phyloP scores from a whole-genome alignment of 2,888 invertebrate genomes.

The Drosophila kuntzei region DNA sequence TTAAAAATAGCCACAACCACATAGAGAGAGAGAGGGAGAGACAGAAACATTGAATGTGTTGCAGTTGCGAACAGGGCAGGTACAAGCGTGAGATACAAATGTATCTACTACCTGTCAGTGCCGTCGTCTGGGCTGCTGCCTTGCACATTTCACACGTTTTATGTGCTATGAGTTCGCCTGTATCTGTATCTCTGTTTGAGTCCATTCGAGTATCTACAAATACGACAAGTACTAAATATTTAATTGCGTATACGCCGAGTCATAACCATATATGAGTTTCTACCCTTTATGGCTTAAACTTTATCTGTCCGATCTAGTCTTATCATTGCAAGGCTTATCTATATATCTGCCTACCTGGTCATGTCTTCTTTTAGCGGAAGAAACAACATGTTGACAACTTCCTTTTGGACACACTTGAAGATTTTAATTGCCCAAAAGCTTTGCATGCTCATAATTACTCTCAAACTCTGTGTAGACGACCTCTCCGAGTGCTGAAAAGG shows the following conservation, averaged over 20 bases:
- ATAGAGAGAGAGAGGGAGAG: not conserved
- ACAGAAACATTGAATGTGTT: not conserved
- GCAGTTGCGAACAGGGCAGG: slow-evolving; percentile 34
- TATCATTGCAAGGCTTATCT: slow-evolving; percentile 48
- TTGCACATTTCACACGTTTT: slow-evolving; percentile 75
- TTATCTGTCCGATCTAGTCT: slow-evolving; percentile 51
- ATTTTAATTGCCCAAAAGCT: slow-evolving; percentile 63
- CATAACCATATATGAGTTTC: not conserved
- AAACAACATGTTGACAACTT: slow-evolving; percentile 66
- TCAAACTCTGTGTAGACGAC: slow-evolving; percentile 29
- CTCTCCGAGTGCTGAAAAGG: slow-evolving; percentile 13
- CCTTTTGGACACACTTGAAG: slow-evolving; percentile 50
- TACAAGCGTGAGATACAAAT: slow-evolving; percentile 71
- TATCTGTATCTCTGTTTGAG: slow-evolving; percentile 16
- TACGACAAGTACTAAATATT: slow-evolving; percentile 42
- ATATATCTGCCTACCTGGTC: slow-evolving; percentile 14
- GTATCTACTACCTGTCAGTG: slow-evolving; percentile 68
- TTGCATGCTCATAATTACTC: slow-evolving; percentile 44
- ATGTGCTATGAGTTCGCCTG: slow-evolving; percentile 38
- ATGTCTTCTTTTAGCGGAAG: slow-evolving; percentile 37
- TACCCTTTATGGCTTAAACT: slow-evolving; percentile 41
- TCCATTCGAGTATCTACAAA: slow-evolving; percentile 14
- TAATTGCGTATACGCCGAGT: slow-evolving; percentile 47
- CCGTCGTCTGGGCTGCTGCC: slow-evolving; percentile 24
- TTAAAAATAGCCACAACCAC: slow-evolving; percentile 65